Evolutionary conservation across 2,797 vertebrate genomes (phyloP), one percentile per base, ranked within the genome.

Genomic region (Enoplosus armatus): DNA sequence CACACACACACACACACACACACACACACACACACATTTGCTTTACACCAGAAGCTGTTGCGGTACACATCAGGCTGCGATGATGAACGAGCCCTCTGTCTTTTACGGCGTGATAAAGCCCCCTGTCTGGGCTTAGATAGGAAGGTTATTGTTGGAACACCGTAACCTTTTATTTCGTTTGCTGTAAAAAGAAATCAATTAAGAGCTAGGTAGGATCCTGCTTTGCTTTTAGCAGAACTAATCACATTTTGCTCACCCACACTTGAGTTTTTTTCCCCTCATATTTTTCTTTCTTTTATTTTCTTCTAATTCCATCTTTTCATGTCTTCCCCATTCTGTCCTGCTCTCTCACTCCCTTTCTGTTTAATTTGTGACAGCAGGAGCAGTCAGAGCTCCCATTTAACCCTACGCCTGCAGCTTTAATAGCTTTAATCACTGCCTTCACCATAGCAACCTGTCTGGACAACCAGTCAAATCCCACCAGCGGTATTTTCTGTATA

Each of bases 151-250:
- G 91, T 93, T 83, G 80, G 81, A 93, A 84, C 74, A 77, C 75
- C 27, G 55, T 89, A 93, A 91, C 90, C 87, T 94, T 93, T 90
- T 90, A 90, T 90, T 92, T 91, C 82, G 87, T 90, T 80, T 85
- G 75, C 75, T 77, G 85, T 93, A 90, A 90, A 92, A 90, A 89
- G 60, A 90, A 92, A 93, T 92, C 89, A 93, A 93, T 94, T 94
- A 91, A 82, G 79, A 85, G 64, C 60, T 64, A 77, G 68, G 79
- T 84, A 76, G 82, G 86, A 85, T 92, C 77, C 79, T 53, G 78
- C 77, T 55, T 85, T 77, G 86, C 80, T 89, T 88, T 87, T 79
- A 90, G 87, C 77, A 65, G 69, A 77, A 87, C 85, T 90, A 90
- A 93, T 92, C 87, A 88, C 82, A 90, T 93, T 91, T 87, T 69